phyloP scores from a whole-genome alignment of 2,888 invertebrate species.

The Chymomyza amoena region DNA sequence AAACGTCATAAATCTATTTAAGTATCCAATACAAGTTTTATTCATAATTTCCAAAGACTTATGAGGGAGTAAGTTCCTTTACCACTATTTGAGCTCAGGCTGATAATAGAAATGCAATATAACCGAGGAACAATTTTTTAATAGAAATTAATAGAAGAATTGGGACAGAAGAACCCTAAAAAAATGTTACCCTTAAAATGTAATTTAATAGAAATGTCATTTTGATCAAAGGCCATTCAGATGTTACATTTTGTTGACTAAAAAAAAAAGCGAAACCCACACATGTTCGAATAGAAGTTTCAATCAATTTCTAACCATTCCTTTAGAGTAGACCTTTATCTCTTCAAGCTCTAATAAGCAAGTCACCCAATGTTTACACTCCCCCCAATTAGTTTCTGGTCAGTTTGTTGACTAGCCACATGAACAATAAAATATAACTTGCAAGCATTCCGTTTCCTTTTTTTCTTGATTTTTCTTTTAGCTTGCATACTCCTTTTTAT shows the following conservation, averaged over 20 bases:
- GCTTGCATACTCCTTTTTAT: constrained; percentile 26
- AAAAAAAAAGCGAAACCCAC: background rate
- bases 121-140: no score
- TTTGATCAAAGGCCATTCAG: background rate
- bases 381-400: constrained; percentile 9
- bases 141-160: no score
- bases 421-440: constrained; percentile 40
- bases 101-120: no score
- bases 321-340: constrained; percentile 23
- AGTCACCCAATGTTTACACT: constrained; percentile 15
- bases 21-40: no score
- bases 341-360: constrained; percentile 12
- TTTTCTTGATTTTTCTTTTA: constrained; percentile 29
- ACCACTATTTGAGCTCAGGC: no score
- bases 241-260: background rate
- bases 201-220: background rate
- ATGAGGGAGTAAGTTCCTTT: no score
- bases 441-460: constrained; percentile 24
- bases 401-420: constrained; percentile 55
- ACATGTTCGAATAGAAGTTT: background rate
- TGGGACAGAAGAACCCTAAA: no score
- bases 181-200: no score
- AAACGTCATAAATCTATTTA: no score
- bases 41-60: no score
- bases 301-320: background rate